phyloP scores from a whole-genome alignment of 2,888 invertebrate genomes.

The Metalampra italica region DNA sequence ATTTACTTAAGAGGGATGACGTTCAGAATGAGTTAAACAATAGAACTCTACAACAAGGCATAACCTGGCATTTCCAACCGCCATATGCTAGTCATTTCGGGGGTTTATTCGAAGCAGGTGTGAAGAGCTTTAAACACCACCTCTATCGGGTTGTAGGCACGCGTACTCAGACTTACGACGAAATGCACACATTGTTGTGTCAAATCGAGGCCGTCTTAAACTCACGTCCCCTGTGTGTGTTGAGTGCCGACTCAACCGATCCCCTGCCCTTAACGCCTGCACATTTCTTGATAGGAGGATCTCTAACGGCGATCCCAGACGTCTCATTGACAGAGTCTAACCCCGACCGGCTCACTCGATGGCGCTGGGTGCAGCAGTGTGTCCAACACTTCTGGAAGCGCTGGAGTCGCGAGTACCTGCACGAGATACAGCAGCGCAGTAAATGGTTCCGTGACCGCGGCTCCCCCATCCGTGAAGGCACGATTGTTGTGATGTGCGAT shows the following conservation, averaged over 20 bases:
- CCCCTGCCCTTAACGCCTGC: background rate
- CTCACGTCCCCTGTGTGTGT: conserved; percentile 29
- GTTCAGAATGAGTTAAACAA: background rate
- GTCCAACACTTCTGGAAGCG: background rate
- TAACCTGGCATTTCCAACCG: conserved; percentile 7
- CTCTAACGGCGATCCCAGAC: background rate
- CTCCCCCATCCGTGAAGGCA: background rate
- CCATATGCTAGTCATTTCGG: conserved; percentile 11
- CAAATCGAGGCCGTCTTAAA: conserved; percentile 37
- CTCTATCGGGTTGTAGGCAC: background rate
- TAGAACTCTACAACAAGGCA: no score
- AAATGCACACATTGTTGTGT: conserved; percentile 27
- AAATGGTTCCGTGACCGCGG: background rate
- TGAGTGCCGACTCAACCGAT: conserved; percentile 4
- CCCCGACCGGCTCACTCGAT: background rate
- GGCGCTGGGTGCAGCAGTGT: background rate
- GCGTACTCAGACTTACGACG: conserved; percentile 27
- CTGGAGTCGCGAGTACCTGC: background rate
- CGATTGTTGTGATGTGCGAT: background rate
- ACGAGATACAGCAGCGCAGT: background rate
- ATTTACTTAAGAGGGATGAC: background rate
- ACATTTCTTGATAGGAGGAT: background rate
- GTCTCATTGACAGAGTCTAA: background rate
- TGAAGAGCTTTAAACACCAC: conserved; percentile 3
- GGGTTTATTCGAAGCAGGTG: conserved; percentile 14